Conservation (phyloP, 2,797 vertebrate species). For the Salmo trutta region DNA sequence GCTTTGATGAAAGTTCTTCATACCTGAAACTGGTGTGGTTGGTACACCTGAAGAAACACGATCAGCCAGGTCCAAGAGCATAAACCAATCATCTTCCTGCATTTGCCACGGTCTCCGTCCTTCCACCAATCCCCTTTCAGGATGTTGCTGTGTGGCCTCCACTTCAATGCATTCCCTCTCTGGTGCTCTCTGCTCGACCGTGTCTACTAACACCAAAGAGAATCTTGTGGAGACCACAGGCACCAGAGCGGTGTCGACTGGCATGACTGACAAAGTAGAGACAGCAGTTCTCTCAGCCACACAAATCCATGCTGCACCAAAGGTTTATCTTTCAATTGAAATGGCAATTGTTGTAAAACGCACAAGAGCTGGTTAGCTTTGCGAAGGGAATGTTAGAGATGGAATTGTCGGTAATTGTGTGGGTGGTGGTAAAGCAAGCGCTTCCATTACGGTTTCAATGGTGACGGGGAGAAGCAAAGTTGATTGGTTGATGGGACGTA, state of each 20-base stretch:
- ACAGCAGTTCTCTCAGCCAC: background rate
- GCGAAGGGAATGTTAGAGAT: background rate
- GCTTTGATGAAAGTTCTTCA: background rate
- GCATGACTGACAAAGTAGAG: background rate
- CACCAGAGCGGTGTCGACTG: too few species aligned
- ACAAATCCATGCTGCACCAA: background rate
- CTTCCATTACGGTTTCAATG: background rate
- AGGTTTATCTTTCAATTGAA: background rate
- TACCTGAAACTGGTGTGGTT: conserved; percentile 6
- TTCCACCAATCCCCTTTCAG: conserved; percentile 1
- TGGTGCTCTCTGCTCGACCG: background rate
- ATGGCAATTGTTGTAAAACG: background rate
- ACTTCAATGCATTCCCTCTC: conserved; percentile 33
- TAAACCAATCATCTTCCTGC: conserved; percentile 60
- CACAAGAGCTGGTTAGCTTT: conserved; percentile 5
- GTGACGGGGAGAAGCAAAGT: conserved; percentile 3
- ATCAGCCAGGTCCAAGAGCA: conserved; percentile 43
- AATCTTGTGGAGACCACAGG: background rate
- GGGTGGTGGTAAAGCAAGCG: background rate
- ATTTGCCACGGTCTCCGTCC: conserved; percentile 21
- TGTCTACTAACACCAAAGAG: conserved; percentile 6
- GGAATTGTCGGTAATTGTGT: background rate
- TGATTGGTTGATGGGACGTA: conserved; percentile 45
- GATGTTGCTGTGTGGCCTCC: conserved; percentile 36
- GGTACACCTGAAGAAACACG: conserved; percentile 58